phyloP scores from a whole-genome alignment of 2,113 vertebrate species.

The Trochalopteron elliotii region DNA sequence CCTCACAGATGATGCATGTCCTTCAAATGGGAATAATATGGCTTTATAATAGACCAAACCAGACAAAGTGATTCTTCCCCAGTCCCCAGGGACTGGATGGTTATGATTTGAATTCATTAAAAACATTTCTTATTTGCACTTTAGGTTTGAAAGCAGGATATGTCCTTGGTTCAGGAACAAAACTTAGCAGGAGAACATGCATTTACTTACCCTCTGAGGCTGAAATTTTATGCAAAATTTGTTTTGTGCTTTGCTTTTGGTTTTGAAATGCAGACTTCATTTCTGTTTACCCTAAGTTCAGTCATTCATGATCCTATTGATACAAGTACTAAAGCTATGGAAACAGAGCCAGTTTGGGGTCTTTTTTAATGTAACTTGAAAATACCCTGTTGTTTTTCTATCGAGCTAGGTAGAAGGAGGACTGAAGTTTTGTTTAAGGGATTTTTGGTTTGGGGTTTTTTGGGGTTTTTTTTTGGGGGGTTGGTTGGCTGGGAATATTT shows the following conservation, averaged over 20 bases:
- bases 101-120: constrained; percentile 48
- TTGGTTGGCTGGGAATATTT: neutral
- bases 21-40: constrained; percentile 31
- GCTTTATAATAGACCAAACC: constrained; percentile 36
- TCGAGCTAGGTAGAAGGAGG: neutral
- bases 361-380: neutral
- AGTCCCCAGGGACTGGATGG: constrained; percentile 19
- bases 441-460: too few relatives aligned
- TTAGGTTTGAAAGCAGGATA: constrained; percentile 31
- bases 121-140: constrained; percentile 37
- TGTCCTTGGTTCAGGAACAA: neutral
- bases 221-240: constrained; percentile 30
- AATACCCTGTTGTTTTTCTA: neutral
- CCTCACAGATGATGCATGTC: neutral
- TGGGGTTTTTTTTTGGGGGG: neutral
- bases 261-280: constrained; percentile 6
- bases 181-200: constrained; percentile 8
- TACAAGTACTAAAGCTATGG: neutral
- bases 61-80: constrained; percentile 27
- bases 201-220: constrained; percentile 28
- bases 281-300: neutral
- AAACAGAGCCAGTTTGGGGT: neutral
- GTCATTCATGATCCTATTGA: neutral
- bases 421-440: neutral
- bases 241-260: neutral